A percentile compares a stretch with the other conserved stretches of the same genome.
phyloP scores from a whole-genome alignment of 2,888 invertebrate genomes.

The Philonicus albiceps region DNA sequence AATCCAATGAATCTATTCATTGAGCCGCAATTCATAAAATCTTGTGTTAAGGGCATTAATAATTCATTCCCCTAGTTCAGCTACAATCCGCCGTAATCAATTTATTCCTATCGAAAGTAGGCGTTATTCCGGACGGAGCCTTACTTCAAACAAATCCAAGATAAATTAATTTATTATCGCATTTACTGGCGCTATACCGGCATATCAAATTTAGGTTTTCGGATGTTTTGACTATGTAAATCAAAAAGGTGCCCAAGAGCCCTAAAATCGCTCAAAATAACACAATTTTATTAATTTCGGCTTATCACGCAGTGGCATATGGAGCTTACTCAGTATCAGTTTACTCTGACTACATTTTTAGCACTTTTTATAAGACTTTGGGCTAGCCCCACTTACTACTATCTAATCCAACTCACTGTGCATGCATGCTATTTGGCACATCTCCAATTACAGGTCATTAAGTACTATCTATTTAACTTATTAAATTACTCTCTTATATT shows the following conservation, averaged over 20 bases:
- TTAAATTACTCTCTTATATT: slow-evolving; percentile 14
- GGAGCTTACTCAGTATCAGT: not conserved
- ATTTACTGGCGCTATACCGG: not conserved
- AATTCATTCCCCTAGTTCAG: not conserved
- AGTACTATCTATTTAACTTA: slow-evolving; percentile 42
- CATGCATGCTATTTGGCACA: not conserved
- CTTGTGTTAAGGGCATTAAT: not conserved
- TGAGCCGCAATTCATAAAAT: not conserved
- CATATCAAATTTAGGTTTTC: not conserved
- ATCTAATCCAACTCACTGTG: not conserved
- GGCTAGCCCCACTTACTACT: not conserved
- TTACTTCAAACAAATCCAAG: not conserved
- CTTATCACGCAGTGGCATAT: not conserved
- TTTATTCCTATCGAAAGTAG: not conserved
- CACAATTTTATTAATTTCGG: not conserved
- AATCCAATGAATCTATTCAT: not conserved
- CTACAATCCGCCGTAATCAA: not conserved
- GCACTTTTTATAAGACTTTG: not conserved
- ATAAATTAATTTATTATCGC: not conserved
- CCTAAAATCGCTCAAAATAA: not conserved
- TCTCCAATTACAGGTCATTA: not conserved
- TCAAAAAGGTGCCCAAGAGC: not conserved
- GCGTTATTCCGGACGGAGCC: not conserved
- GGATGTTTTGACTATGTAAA: not conserved
- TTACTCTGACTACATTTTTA: not conserved